phyloP scores from a whole-genome alignment of 2,113 vertebrate species.

The Dicerorhinus sumatrensis region DNA sequence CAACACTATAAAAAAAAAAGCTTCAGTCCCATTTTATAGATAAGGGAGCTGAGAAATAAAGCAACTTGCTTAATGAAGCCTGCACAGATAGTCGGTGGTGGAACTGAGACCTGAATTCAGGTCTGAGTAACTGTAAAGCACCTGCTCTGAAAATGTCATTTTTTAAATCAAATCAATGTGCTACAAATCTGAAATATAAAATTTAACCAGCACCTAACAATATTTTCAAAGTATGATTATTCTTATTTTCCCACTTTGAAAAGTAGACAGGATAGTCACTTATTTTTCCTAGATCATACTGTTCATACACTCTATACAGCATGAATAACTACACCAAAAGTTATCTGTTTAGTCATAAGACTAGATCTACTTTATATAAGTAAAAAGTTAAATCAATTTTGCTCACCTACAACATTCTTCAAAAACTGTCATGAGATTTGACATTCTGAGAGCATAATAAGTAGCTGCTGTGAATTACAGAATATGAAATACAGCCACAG shows the following conservation, averaged over 20 bases:
- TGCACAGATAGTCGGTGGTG: not conserved
- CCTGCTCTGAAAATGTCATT: not conserved
- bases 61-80: not conserved
- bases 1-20: not conserved
- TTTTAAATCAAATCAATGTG: not conserved
- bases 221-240: constrained; percentile 21
- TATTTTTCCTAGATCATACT: constrained; percentile 56
- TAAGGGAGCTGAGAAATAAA: not conserved
- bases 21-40: not conserved
- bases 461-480: constrained; percentile 64
- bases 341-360: constrained; percentile 48
- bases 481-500: not conserved
- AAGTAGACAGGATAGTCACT: not conserved
- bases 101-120: not conserved
- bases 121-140: not conserved
- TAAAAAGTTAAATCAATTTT: constrained; percentile 65
- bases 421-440: constrained; percentile 27
- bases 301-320: not conserved
- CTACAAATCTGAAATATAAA: constrained; percentile 27
- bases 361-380: not conserved
- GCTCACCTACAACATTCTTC: not conserved
- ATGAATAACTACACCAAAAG: not conserved
- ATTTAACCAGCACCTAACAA: not conserved
- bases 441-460: constrained; percentile 37
- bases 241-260: not conserved